Evolutionary conservation across 1,140 invertebrate genomes (phyloP).

Genomic region (Mizuhopecten yessoensis): DNA sequence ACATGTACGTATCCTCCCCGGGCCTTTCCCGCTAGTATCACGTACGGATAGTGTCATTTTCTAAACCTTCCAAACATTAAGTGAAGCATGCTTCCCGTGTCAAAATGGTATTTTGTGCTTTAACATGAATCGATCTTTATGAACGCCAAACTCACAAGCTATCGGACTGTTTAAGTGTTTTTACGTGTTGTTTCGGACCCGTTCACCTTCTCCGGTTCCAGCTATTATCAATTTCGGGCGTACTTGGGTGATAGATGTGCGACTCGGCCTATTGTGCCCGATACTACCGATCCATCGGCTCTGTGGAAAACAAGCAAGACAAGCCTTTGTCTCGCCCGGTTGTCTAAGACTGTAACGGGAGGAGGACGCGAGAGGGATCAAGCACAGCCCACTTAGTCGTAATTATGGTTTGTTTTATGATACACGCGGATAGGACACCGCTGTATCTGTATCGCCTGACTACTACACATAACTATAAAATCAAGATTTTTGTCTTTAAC

Average conservation of each 20-base stretch:
- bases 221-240: conserved; percentile 25
- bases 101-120: background rate
- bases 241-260: background rate
- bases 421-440: background rate
- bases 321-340: background rate
- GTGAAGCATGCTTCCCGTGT: background rate
- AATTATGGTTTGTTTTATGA: conserved; percentile 14
- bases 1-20: too few species aligned
- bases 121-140: conserved; percentile 33
- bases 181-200: background rate
- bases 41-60: background rate
- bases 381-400: background rate
- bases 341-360: background rate
- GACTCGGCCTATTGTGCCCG: background rate
- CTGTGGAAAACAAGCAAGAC: background rate
- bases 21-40: background rate
- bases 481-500: background rate
- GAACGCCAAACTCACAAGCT: background rate
- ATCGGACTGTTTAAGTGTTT: background rate
- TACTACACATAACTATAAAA: background rate
- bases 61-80: background rate
- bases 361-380: background rate
- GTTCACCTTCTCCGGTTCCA: conserved; percentile 29
- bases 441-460: background rate
- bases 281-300: background rate